A percentile compares a stretch with the other conserved stretches of the same genome.
Evolutionary conservation across 1,140 invertebrate genomes (phyloP).

Genomic region (Luehdorfia chinensis): DNA sequence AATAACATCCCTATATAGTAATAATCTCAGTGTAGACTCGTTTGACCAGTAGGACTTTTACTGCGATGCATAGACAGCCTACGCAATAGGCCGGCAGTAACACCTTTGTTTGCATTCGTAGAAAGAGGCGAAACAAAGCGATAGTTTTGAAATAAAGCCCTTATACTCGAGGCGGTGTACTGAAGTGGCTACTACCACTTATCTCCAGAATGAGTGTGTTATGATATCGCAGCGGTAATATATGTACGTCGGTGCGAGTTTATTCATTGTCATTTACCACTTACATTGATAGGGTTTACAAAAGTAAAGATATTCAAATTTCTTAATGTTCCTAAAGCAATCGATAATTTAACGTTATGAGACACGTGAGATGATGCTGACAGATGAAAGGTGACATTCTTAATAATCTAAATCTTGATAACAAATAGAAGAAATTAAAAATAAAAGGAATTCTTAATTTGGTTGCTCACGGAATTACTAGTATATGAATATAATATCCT

Average conservation of each 20-base stretch:
- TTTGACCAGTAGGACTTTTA: slow-evolving; percentile 35
- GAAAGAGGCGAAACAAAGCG: slow-evolving; percentile 15
- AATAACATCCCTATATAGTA: slow-evolving; percentile 26
- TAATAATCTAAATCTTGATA: too few species aligned
- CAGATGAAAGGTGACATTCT: too few species aligned
- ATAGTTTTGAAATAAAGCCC: slow-evolving; percentile 17
- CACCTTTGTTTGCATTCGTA: slow-evolving; percentile 15
- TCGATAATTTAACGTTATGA: too few species aligned
- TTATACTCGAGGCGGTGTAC: slow-evolving; percentile 6
- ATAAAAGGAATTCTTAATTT: too few species aligned
- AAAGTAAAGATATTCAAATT: too few species aligned
- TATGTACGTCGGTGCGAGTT: background rate
- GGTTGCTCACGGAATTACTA: too few species aligned
- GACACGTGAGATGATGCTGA: too few species aligned
- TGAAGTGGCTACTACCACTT: slow-evolving; percentile 8
- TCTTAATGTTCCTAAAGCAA: too few species aligned
- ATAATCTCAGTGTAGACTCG: slow-evolving; percentile 28
- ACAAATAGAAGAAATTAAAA: too few species aligned
- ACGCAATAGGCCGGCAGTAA: slow-evolving; percentile 29
- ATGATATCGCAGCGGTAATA: slow-evolving; percentile 2
- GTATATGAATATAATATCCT: too few species aligned
- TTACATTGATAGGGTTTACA: too few species aligned
- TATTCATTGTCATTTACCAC: background rate
- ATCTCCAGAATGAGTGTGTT: slow-evolving; percentile 9
- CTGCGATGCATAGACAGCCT: slow-evolving; percentile 35